A percentile compares a stretch with the other conserved stretches of the same genome.
phyloP scores from a whole-genome alignment of 1,140 invertebrate species.

The Cepaea nemoralis region DNA sequence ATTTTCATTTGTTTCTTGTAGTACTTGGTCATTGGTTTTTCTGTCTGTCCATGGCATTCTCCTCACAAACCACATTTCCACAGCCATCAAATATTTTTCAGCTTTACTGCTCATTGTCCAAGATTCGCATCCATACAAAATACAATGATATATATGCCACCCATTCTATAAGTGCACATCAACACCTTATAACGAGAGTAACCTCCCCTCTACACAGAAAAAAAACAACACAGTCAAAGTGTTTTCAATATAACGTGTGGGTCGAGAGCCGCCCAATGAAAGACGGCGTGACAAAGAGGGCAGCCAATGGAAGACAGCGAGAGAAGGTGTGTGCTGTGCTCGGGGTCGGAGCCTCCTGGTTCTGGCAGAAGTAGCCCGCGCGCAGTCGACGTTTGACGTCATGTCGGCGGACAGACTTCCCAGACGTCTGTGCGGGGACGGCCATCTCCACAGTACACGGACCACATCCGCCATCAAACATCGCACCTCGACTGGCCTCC shows the following conservation, averaged over 20 bases:
- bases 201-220: background rate
- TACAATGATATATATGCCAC: too few species aligned
- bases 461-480: constrained; percentile 71
- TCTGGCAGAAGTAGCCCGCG: background rate
- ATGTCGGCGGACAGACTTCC: constrained; percentile 68
- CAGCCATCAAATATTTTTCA: too few species aligned
- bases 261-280: background rate
- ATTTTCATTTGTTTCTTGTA: too few species aligned
- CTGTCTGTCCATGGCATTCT: too few species aligned
- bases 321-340: background rate
- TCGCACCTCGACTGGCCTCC: constrained; percentile 66
- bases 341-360: background rate
- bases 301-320: background rate
- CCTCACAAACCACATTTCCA: too few species aligned
- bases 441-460: constrained; percentile 68
- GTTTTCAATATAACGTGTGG: background rate
- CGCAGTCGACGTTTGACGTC: constrained; percentile 67
- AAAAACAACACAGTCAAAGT: background rate
- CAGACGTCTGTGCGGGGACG: constrained; percentile 70
- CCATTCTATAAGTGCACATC: too few species aligned
- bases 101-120: too few species aligned
- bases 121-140: too few species aligned
- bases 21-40: too few species aligned
- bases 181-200: background rate
- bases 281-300: background rate